A percentile compares a stretch with the other conserved stretches of the same genome.
Conservation (phyloP, 1,140 invertebrate genomes). For the Gryllus bimaculatus region DNA sequence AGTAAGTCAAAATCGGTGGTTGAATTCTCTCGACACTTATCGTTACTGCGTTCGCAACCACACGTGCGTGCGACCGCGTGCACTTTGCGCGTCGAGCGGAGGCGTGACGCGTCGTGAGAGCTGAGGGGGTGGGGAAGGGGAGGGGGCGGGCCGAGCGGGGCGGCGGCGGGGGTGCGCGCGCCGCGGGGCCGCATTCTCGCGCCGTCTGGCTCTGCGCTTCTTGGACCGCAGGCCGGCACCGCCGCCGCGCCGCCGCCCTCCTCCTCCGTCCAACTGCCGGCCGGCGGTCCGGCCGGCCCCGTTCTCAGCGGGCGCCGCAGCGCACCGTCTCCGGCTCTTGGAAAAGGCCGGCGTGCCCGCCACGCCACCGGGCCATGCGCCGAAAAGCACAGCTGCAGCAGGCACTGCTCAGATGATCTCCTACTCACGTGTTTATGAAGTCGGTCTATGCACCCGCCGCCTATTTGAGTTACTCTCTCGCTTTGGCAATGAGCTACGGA, state of each 20-base stretch:
- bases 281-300: no score
- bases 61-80: no score
- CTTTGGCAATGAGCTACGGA: no score
- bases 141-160: not conserved
- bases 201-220: no score
- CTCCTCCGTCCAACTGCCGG: not conserved
- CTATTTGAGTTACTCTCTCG: no score
- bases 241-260: not conserved
- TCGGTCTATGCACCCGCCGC: not conserved
- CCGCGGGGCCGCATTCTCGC: no score
- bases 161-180: no score
- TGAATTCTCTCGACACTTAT: no score
- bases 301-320: not conserved
- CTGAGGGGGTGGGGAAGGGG: not conserved
- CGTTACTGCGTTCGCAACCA: no score
- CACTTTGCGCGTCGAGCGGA: no score
- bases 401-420: not conserved
- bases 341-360: not conserved
- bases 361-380: not conserved
- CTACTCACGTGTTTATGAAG: not conserved
- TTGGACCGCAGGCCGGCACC: not conserved
- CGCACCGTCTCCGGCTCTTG: not conserved
- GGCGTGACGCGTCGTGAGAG: no score
- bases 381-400: not conserved
- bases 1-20: no score